Base-by-base conservation (phyloP, 2,888 invertebrate species). In the Heliconius charithonia region DNA sequence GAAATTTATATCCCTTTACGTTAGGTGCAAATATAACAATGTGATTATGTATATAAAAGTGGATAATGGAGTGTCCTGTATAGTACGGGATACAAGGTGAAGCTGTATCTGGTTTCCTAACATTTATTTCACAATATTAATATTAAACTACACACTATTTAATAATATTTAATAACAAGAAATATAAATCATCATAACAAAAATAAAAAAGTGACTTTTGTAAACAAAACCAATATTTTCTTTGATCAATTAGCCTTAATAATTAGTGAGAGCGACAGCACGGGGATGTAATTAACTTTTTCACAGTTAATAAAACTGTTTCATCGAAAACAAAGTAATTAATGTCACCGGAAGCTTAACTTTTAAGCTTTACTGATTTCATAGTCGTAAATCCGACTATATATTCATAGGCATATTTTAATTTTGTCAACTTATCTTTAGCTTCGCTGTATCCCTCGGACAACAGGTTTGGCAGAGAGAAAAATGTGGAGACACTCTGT, bases 261-360 rank as follows among this genome's bases (percentile, higher is more conserved):
- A 25, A 29, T 51, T 19, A 70, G 22, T 56, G 22, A 71, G 51
- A 71, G 29, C 22, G 71, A 41, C 29, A 71, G 22, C 27, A 22
- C 51, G 12, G 22, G 27, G 29, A 27, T 13, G 22, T 67, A 56
- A 71, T 71, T 56, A 71, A 71, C 71, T 51, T 71, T 56, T 32
- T 56, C 12, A 29, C 51, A 51, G 29, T 51, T 51, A 29, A 29
- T 51, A 45, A 71, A 22, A 71, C 27, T 27, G 12, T 71, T 51
- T 71, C 51, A 29, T 71, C 29, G 22, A 56, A 51, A 56, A 71
- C 66, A 71, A 29, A 51, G 29, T 71, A 71, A 56, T 71, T 71
- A 56, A 10, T 27, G 29, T 56, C 19, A n/a, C 66, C n/a, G n/a
- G 66, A 67, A 67, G 66, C 37, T 67, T n/a, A 37, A 67, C 66